Conservation (phyloP, 2,113 vertebrate species). For the Megaleporinus macrocephalus region DNA sequence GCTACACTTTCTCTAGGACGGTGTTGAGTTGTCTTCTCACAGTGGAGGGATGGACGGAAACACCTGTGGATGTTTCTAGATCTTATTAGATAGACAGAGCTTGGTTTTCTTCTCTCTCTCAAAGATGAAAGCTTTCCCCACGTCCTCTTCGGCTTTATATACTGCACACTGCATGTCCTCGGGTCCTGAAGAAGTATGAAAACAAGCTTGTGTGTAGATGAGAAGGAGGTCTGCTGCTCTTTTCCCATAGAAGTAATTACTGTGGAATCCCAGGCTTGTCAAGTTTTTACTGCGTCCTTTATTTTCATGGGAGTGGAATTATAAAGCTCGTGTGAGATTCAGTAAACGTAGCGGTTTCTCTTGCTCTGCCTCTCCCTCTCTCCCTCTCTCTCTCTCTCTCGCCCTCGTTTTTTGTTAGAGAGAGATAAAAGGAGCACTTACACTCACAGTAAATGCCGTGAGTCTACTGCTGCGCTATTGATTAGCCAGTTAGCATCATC, state of each 20-base stretch:
- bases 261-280: neutral
- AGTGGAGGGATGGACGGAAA: no score
- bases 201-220: neutral
- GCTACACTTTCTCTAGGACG: no score
- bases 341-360: neutral
- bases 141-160: no score
- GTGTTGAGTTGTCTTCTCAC: no score
- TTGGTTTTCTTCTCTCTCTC: no score
- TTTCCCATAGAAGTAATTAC: neutral
- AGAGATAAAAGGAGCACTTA: neutral
- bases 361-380: neutral
- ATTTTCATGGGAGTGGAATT: neutral
- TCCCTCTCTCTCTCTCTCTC: neutral
- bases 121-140: no score
- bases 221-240: neutral
- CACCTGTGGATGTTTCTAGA: no score
- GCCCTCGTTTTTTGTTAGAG: neutral
- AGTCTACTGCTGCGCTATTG: conserved; percentile 15
- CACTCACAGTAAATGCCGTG: neutral
- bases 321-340: neutral
- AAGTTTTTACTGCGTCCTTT: conserved; percentile 4
- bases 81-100: no score
- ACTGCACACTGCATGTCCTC: no score
- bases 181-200: neutral
- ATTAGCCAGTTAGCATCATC: conserved; percentile 24